Conservation (phyloP, 2,113 vertebrate genomes). For the Balaenoptera acutorostrata region DNA sequence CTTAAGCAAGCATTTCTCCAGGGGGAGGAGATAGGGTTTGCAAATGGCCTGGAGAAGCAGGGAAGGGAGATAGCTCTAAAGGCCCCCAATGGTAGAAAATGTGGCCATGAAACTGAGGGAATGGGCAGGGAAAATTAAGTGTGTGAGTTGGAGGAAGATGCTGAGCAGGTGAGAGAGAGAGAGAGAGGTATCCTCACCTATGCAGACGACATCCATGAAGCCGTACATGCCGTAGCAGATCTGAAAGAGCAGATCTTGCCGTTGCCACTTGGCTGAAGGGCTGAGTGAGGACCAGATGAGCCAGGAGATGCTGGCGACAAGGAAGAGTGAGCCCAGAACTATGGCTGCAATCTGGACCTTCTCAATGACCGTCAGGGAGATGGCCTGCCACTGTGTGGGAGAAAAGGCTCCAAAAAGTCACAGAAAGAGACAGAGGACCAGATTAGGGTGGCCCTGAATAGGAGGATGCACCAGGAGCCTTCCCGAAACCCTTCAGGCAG, state of each 20-base stretch:
- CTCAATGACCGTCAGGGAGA: conserved; percentile 95
- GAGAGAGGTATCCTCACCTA: conserved; percentile 82
- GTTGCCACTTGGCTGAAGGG: conserved; percentile 96
- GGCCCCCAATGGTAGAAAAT: background rate
- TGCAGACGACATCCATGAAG: conserved; percentile 97
- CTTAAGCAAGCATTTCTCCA: background rate
- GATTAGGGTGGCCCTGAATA: background rate
- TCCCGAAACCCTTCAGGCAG: background rate
- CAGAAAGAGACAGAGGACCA: background rate
- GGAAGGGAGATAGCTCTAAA: background rate
- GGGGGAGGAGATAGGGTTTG: background rate
- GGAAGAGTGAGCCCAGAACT: conserved; percentile 94
- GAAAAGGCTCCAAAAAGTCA: conserved; percentile 35
- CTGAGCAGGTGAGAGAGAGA: background rate
- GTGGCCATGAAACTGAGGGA: background rate
- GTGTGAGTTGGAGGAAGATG: background rate
- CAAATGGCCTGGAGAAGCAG: background rate
- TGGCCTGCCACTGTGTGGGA: conserved; percentile 90
- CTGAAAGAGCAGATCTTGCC: conserved; percentile 96
- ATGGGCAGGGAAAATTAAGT: background rate
- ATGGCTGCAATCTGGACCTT: conserved; percentile 96
- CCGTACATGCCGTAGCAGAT: conserved; percentile 98
- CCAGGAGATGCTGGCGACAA: conserved; percentile 97
- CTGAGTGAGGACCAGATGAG: conserved; percentile 96
- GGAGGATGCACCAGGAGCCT: background rate